Base-by-base conservation (phyloP, 2,113 vertebrate genomes). In the Falco punctatus region DNA sequence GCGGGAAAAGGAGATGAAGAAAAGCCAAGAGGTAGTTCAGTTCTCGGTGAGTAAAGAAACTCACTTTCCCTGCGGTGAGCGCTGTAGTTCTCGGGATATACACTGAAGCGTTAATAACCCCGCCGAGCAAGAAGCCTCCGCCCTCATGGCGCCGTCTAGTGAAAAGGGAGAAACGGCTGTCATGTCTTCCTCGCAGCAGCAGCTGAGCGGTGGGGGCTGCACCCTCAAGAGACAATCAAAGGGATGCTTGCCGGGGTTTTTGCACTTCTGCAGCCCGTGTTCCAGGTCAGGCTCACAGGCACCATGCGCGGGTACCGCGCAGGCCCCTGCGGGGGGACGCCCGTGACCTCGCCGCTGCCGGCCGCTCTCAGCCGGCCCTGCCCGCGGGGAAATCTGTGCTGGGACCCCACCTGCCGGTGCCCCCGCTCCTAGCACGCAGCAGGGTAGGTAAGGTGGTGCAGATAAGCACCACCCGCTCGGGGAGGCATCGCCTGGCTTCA, bases 321-420 rank as follows among this genome's bases (percentile, higher is more conserved):
- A 20, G 17, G 10, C 71, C 27, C 26, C 42, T 35, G n/a, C 2
- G 4, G 15, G 16, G 5, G 30, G 42, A 20, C 23, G 16, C 12
- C 11, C 16, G 3, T 0, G 17, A 23, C 6, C 4, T 48, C 2
- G 1, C 40, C 22, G 33, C 38, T 0, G 2, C 4, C 5, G 4
- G 16, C 3, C 32, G 17, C 5, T n/a, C 21, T 42, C 15, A 55
- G 5, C 21, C 3, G 4, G 20, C 46, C 12, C 46, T 23, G 44
- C 26, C 69, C 18, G 30, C 14, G 11, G 51, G 26, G 35, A 86
- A 48, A 30, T 27, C 7, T 38, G 82, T 40, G 46, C 70, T 51
- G 67, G 64, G 13, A 12, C 91, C 88, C 96, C 92, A 77, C 26
- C 94, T 97, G 13, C 86, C n/a, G 94, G 82, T 57, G 48, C 62